Conservation (phyloP, 2,888 invertebrate species). For the Urechis unicinctus region DNA sequence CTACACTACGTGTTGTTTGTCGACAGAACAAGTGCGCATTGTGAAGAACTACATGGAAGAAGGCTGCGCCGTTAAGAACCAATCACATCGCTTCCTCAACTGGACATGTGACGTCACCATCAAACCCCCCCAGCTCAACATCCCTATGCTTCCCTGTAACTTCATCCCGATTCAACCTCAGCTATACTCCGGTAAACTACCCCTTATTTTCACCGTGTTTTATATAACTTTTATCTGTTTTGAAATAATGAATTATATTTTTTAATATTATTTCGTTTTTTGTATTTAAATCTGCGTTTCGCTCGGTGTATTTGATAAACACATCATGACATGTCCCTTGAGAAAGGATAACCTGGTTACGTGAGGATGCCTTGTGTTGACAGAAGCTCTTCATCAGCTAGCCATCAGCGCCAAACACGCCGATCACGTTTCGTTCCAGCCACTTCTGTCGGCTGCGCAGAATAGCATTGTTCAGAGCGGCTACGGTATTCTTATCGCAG, state of each 20-base stretch:
- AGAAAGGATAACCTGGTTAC: no score
- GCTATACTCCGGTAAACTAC: conserved; percentile 21
- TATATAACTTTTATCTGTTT: no score
- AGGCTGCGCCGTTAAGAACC: conserved; percentile 16
- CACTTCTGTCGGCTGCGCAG: conserved; percentile 11
- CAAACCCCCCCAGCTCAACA: conserved; percentile 10
- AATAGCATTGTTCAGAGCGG: conserved; percentile 14
- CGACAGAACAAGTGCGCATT: conserved; percentile 18
- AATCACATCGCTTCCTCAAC: conserved; percentile 12
- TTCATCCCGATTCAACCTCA: conserved; percentile 36
- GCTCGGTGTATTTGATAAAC: no score
- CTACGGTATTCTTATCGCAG: conserved; percentile 15
- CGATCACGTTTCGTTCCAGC: conserved; percentile 4
- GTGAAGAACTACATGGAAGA: conserved; percentile 18
- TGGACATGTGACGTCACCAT: conserved; percentile 15
- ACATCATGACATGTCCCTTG: no score
- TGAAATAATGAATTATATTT: no score
- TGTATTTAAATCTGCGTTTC: no score
- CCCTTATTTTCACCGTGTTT: no score
- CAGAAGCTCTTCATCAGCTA: no score
- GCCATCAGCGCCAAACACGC: no score
- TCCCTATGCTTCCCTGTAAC: conserved; percentile 31
- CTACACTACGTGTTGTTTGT: no score
- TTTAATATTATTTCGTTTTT: no score
- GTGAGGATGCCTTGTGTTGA: no score